A percentile compares a stretch with the other conserved stretches of the same genome.
These are phyloP conservation scores for Maniola hyperantus DNA, from an alignment of 2,888 invertebrate genomes.

Conservation along the genomic window DNA sequence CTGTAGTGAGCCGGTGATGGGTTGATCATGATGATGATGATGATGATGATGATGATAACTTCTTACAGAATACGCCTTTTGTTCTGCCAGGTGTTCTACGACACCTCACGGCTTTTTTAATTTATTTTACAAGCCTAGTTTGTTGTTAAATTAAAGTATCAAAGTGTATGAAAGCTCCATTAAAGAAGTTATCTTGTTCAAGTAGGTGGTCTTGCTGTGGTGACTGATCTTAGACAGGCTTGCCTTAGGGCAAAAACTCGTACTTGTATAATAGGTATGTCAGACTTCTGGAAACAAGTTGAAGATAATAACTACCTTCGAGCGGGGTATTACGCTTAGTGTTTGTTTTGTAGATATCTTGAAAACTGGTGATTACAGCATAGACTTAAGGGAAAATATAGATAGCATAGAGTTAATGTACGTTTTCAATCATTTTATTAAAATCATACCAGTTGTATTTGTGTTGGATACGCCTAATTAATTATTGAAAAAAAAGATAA, in stretches of 20 bases:
- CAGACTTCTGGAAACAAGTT: slow-evolving; percentile 34
- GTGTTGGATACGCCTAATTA: too few relatives aligned
- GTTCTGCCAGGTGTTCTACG: too few relatives aligned
- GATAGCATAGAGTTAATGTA: not conserved
- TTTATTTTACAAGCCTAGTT: not conserved
- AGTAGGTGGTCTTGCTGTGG: slow-evolving; percentile 22
- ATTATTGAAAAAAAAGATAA: too few relatives aligned
- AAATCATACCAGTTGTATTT: too few relatives aligned
- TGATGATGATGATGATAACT: too few relatives aligned
- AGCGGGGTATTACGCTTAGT: slow-evolving; percentile 58
- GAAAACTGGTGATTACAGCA: slow-evolving; percentile 61
- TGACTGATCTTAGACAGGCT: slow-evolving; percentile 18
- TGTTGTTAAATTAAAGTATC: not conserved
- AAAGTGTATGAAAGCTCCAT: not conserved
- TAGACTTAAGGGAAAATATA: not conserved
- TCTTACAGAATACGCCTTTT: too few relatives aligned
- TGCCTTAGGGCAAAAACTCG: slow-evolving; percentile 27
- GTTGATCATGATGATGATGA: too few relatives aligned
- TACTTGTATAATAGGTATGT: slow-evolving; percentile 25
- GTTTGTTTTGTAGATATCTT: slow-evolving; percentile 65
- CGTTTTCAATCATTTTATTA: too few relatives aligned
- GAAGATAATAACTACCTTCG: slow-evolving; percentile 49
- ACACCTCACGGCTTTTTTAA: too few relatives aligned
- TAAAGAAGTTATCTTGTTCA: slow-evolving; percentile 14
- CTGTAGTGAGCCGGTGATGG: too few relatives aligned